A percentile compares a stretch with the other conserved stretches of the same genome.
phyloP scores from a whole-genome alignment of 2,113 vertebrate species.

The Arvicanthis niloticus region DNA sequence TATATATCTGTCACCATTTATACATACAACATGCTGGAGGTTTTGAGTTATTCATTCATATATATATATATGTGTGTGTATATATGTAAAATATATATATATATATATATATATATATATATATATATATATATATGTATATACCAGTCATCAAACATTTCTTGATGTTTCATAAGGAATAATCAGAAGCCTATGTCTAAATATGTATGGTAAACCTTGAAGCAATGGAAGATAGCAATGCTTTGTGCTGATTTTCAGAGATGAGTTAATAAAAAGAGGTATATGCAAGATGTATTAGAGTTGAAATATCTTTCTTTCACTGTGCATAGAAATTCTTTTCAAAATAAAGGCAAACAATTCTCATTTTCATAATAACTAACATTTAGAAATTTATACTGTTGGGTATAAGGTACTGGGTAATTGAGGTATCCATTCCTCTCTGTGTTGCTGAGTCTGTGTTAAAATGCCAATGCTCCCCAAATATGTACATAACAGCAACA shows the following conservation, averaged over 20 bases:
- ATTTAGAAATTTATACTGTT: not conserved
- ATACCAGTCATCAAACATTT: slow-evolving; percentile 49
- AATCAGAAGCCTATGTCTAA: not conserved
- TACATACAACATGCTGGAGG: not conserved
- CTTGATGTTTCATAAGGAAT: slow-evolving; percentile 38
- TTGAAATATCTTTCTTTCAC: not conserved
- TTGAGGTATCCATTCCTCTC: not conserved
- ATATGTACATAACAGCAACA: not conserved
- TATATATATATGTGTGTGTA: too few relatives aligned
- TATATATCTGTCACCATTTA: not conserved
- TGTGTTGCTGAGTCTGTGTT: not conserved
- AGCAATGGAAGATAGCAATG: slow-evolving; percentile 32
- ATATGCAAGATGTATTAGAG: not conserved
- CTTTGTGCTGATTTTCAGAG: slow-evolving; percentile 1
- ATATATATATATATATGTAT: not conserved
- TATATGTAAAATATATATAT: too few relatives aligned
- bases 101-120: too few relatives aligned
- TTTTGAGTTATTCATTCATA: slow-evolving; percentile 46
- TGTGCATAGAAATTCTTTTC: not conserved
- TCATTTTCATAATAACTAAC: not conserved
- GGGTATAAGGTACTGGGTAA: not conserved
- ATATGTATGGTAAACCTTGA: slow-evolving; percentile 17
- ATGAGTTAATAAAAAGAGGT: slow-evolving; percentile 18
- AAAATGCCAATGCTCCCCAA: not conserved
- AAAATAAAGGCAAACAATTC: not conserved